Conservation (phyloP, 2,888 invertebrate genomes). For the Cantharis rustica region DNA sequence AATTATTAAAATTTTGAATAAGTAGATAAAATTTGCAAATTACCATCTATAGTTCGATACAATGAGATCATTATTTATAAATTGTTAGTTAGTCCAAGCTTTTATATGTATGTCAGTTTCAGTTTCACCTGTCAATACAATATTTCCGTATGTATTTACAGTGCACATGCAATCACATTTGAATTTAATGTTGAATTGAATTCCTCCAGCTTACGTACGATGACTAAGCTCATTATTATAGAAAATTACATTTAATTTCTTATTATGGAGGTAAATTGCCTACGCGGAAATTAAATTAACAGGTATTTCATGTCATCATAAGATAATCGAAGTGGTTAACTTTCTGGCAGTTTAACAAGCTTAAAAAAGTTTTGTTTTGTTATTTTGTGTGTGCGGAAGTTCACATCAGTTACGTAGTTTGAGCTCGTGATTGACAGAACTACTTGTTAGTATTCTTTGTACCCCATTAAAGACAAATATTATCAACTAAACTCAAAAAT, state of each 20-base stretch:
- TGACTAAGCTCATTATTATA: constrained; percentile 13
- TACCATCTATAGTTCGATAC: not conserved
- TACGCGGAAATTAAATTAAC: constrained; percentile 23
- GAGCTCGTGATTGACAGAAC: constrained; percentile 37
- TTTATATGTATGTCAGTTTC: constrained; percentile 13
- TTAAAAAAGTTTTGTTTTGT: constrained; percentile 27
- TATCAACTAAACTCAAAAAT: not conserved
- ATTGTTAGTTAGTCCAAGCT: not conserved
- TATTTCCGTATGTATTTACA: not conserved
- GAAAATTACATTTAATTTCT: constrained; percentile 23
- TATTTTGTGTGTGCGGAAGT: constrained; percentile 35
- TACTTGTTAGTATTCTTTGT: constrained; percentile 19
- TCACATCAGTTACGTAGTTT: constrained; percentile 39
- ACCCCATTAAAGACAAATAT: constrained; percentile 9
- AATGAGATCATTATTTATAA: not conserved
- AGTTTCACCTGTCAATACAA: constrained; percentile 15
- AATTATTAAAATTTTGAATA: not conserved
- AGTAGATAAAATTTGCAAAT: not conserved
- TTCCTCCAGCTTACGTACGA: constrained; percentile 10
- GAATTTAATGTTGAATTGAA: constrained; percentile 14
- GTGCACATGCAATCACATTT: constrained; percentile 10
- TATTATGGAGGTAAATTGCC: constrained; percentile 22
- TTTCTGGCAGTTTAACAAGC: constrained; percentile 30
- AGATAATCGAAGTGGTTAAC: constrained; percentile 26
- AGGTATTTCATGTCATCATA: constrained; percentile 27